Conservation (phyloP, 1,140 invertebrate species). For the Drosophila kanapiae region DNA sequence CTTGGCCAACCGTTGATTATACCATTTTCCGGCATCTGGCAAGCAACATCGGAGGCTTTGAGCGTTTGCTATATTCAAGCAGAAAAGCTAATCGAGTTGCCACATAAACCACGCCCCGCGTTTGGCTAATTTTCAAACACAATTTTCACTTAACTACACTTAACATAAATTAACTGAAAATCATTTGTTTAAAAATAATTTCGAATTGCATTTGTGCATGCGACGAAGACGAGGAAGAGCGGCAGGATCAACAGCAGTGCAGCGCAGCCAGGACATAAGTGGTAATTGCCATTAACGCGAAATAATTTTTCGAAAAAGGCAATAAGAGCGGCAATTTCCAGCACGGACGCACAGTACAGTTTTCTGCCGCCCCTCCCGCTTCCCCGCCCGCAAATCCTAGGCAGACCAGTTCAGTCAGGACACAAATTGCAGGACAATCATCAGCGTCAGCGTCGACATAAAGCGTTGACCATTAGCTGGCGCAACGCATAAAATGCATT, state of each 20-base stretch:
- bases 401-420: conserved; percentile 42
- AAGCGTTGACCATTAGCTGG: conserved; percentile 57
- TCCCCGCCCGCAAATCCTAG: conserved; percentile 21
- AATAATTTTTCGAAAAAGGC: conserved; percentile 79
- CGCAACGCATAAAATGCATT: conserved; percentile 67
- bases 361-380: not conserved
- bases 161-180: conserved; percentile 80
- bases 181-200: conserved; percentile 81
- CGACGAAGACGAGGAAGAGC: conserved; percentile 17
- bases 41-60: not conserved
- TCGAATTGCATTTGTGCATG: conserved; percentile 54
- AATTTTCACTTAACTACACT: conserved; percentile 80
- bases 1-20: not conserved
- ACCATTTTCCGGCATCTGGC: conserved; percentile 10
- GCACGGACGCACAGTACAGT: conserved; percentile 57
- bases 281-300: conserved; percentile 82
- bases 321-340: conserved; percentile 79
- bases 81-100: conserved; percentile 59
- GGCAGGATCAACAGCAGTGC: conserved; percentile 26
- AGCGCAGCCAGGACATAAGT: conserved; percentile 59
- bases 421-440: conserved; percentile 80
- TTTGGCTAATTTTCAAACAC: conserved; percentile 70
- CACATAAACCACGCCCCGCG: conserved; percentile 64
- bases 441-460: conserved; percentile 47
- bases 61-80: conserved; percentile 15